Conservation (phyloP, 2,888 invertebrate genomes). For the Zygogramma bicolorata region DNA sequence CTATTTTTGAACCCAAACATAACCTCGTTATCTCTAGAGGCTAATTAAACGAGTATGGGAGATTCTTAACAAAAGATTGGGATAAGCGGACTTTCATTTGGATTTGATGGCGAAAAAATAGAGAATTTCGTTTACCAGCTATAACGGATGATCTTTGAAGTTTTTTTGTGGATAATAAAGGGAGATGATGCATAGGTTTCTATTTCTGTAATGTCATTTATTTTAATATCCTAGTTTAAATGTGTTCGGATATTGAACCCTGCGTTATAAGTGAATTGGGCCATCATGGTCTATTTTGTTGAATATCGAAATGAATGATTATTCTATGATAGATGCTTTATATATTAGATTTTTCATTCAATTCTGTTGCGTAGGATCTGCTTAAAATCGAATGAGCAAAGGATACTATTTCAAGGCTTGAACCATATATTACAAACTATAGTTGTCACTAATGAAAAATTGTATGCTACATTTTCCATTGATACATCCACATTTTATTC, state of each 20-base stretch:
- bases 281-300: too few relatives aligned
- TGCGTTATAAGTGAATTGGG: not conserved
- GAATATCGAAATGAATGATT: too few relatives aligned
- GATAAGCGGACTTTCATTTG: not conserved
- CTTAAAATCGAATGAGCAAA: too few relatives aligned
- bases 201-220: not conserved
- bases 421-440: too few relatives aligned
- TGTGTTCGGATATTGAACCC: not conserved
- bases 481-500: too few relatives aligned
- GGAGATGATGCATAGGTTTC: not conserved
- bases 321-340: too few relatives aligned
- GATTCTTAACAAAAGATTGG: conserved; percentile 5
- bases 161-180: not conserved
- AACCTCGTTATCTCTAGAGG: conserved; percentile 43
- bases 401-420: too few relatives aligned
- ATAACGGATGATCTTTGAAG: not conserved
- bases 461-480: too few relatives aligned
- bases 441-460: too few relatives aligned
- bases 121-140: not conserved
- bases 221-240: not conserved
- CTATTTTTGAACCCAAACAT: conserved; percentile 47
- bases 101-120: not conserved
- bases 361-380: too few relatives aligned
- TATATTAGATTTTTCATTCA: too few relatives aligned
- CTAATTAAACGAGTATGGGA: conserved; percentile 22